Percentiles rank a stretch among this genome's conserved stretches.
phyloP scores from a whole-genome alignment of 1,140 invertebrate genomes.

The Eupristina koningsbergeri region DNA sequence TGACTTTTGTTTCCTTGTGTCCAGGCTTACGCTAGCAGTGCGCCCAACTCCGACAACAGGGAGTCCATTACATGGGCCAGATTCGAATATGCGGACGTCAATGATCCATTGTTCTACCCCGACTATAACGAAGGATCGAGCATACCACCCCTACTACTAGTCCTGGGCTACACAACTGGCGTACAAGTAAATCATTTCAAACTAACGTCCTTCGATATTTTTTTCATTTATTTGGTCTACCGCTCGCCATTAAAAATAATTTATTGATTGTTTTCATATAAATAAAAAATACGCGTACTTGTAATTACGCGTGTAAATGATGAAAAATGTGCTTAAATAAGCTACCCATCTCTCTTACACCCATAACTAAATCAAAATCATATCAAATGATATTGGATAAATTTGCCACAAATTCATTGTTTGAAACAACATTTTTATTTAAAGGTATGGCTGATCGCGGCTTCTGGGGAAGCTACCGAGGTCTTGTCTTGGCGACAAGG shows the following conservation, averaged over 20 bases:
- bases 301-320: no score
- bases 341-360: no score
- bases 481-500: conserved; percentile 93
- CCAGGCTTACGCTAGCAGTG: conserved; percentile 75
- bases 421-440: neutral
- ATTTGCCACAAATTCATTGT: no score
- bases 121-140: conserved; percentile 80
- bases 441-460: conserved; percentile 83
- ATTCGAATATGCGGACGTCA: conserved; percentile 88
- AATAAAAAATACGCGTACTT: no score
- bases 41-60: conserved; percentile 77
- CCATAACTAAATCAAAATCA: no score
- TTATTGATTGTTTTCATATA: no score
- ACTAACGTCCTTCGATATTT: no score
- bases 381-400: no score
- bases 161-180: conserved; percentile 87
- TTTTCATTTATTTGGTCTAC: no score
- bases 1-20: neutral
- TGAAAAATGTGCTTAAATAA: no score
- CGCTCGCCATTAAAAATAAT: no score
- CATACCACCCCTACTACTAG: conserved; percentile 85
- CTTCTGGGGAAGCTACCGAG: conserved; percentile 92
- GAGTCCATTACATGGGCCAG: conserved; percentile 83
- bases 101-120: conserved; percentile 81
- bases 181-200: conserved; percentile 78